Evolutionary conservation across 92 coral and sea anemone species (phyloP).

Genomic region (Plumapathes pennacea): DNA sequence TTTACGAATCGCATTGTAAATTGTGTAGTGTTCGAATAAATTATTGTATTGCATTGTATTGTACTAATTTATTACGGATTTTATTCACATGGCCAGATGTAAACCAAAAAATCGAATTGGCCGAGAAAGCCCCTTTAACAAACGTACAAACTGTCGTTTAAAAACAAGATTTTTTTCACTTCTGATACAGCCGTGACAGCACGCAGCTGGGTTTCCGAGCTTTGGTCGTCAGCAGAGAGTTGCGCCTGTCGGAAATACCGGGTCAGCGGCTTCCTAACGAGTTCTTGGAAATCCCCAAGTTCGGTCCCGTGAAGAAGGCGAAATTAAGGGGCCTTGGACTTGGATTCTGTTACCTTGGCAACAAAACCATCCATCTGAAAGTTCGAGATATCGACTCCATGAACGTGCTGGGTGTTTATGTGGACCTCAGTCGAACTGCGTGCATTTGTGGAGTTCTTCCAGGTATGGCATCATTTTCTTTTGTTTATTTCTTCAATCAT

Average conservation of each 20-base stretch:
- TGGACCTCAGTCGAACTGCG: conserved; percentile 64
- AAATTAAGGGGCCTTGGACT: conserved; percentile 54
- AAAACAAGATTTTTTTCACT: neutral
- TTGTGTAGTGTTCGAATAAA: no score
- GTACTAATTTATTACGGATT: no score
- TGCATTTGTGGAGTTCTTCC: conserved; percentile 77
- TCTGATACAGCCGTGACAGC: conserved; percentile 8
- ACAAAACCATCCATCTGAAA: conserved; percentile 61
- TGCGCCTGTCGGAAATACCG: conserved; percentile 70
- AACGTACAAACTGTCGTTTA: no score
- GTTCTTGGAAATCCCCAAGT: conserved; percentile 63
- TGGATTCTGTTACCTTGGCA: conserved; percentile 65
- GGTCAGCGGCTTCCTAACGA: conserved; percentile 62
- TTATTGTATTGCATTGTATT: no score
- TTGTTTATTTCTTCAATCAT: neutral
- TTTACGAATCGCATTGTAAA: no score
- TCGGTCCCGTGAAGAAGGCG: conserved; percentile 51
- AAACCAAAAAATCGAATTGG: no score
- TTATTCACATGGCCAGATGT: no score
- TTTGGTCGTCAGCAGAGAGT: conserved; percentile 63
- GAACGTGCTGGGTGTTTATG: conserved; percentile 72
- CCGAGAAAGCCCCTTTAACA: no score
- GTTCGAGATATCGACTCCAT: conserved; percentile 70
- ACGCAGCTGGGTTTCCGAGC: conserved; percentile 75
- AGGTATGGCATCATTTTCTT: conserved; percentile 34